Percentiles rank a stretch among this genome's conserved stretches.
Evolutionary conservation across 2,797 vertebrate species (phyloP).

Genomic region (Rhinophrynus dorsalis): DNA sequence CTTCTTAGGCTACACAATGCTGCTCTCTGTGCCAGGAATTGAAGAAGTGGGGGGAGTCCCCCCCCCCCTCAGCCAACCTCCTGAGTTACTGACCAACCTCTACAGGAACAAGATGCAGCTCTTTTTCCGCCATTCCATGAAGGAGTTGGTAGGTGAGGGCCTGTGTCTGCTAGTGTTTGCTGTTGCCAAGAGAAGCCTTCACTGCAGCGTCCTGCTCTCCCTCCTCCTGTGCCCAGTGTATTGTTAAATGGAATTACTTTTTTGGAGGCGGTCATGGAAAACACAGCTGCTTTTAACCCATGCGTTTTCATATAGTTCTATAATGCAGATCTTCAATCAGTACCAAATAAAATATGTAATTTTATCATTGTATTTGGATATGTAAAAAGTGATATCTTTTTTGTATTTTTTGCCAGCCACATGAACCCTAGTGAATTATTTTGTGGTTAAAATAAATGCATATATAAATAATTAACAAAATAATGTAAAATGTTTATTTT

Average conservation of each 20-base stretch:
- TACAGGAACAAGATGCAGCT: not conserved
- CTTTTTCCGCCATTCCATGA: not conserved
- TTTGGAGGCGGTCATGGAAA: conserved; percentile 31
- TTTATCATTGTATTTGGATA: too few species aligned
- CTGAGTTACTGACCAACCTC: not conserved
- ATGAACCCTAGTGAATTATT: too few species aligned
- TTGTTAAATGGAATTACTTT: conserved; percentile 14
- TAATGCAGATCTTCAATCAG: too few species aligned
- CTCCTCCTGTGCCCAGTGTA: not conserved
- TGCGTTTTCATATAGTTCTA: too few species aligned
- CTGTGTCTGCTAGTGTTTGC: too few species aligned
- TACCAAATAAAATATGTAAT: too few species aligned
- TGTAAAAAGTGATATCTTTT: too few species aligned
- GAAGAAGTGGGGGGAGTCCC: not conserved
- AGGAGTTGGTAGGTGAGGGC: not conserved
- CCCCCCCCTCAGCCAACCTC: not conserved
- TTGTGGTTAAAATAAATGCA: too few species aligned
- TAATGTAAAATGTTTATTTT: too few species aligned
- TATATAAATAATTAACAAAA: too few species aligned
- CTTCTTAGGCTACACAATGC: not conserved
- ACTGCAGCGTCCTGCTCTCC: not conserved
- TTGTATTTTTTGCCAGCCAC: too few species aligned
- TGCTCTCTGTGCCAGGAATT: conserved; percentile 6
- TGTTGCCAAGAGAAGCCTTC: too few species aligned
- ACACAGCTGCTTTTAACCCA: conserved; percentile 18